Base-by-base conservation (phyloP, 1,140 invertebrate genomes). In the Steinernema khuongi region DNA sequence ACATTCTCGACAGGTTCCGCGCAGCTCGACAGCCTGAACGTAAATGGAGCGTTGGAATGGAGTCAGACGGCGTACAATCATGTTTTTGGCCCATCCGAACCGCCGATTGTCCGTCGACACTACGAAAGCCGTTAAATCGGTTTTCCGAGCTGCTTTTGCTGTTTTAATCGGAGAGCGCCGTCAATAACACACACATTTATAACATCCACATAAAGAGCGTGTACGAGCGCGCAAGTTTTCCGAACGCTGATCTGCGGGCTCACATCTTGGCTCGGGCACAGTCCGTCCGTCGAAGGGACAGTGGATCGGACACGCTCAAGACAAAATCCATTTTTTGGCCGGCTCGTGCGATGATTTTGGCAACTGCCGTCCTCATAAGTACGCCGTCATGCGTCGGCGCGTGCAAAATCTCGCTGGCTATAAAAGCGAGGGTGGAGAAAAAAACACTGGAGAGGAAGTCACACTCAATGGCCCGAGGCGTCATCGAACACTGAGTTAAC, bases 101-200 rank as follows among this genome's bases (percentile, higher is more conserved):
- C 14, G n/a, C n/a, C n/a, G n/a, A n/a, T n/a, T n/a, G n/a, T n/a
- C n/a, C n/a, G n/a, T n/a, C 50, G 14, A 60, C 50, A 41, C n/a
- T 60, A 11, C 50, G 50, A 60, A 60, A 22, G 36, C 19, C 50
- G 50, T 60, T 60, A 60, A 60, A 60, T 14, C 50, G 50, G 50
- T 22, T 60, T 60, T 60, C 26, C 19, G 50, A 60, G 50, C 50
- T 60, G 50, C 26, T 60, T 41, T 60, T 60, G 50, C 50, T 11
- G 50, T 60, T 60, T 60, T 60, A 60, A 60, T 60, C 50, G 50
- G 50, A 60, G 4, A 22, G 19, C 50, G 50, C 50, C 50, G 50
- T 60, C 50, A 60, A 60, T 60, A 60, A 60, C 50, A 60, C 22
- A n/a, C n/a, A 26, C 50, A 60, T 60, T 41, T 60, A 60, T 7